Evolutionary conservation across 1,140 invertebrate species (phyloP).

Genomic region (Drosophila triauraria): DNA sequence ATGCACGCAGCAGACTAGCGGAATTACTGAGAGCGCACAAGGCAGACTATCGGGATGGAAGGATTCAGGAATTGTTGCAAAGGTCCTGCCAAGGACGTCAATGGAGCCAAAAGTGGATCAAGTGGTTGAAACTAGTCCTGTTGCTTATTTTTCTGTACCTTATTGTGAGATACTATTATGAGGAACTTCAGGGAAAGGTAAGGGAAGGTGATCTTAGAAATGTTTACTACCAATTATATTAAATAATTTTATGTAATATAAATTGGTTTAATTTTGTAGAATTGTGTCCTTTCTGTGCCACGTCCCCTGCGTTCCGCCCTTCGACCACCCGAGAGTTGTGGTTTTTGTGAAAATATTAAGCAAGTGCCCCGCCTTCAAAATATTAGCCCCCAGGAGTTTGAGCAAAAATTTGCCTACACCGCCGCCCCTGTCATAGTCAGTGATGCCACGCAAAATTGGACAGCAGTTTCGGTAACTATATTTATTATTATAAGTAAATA

Average conservation of each 20-base stretch:
- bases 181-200: slow-evolving; percentile 61
- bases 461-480: slow-evolving; percentile 87
- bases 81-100: background rate
- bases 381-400: slow-evolving; percentile 89
- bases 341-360: slow-evolving; percentile 89
- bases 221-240: background rate
- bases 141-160: slow-evolving; percentile 12
- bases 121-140: slow-evolving; percentile 18
- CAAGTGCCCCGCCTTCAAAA: slow-evolving; percentile 88
- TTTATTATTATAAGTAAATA: background rate
- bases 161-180: slow-evolving; percentile 46
- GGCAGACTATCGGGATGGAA: slow-evolving; percentile 4
- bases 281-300: slow-evolving; percentile 88
- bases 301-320: slow-evolving; percentile 87
- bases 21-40: slow-evolving; percentile 48
- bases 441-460: slow-evolving; percentile 92
- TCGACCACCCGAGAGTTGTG: slow-evolving; percentile 91
- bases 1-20: slow-evolving; percentile 34
- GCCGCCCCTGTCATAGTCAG: slow-evolving; percentile 93
- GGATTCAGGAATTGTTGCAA: slow-evolving; percentile 23
- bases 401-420: slow-evolving; percentile 90
- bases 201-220: background rate
- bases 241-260: background rate
- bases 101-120: slow-evolving; percentile 5
- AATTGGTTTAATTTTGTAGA: slow-evolving; percentile 34